These are phyloP conservation scores for Orientallactaga sibirica DNA, from an alignment of 2,797 vertebrate genomes.

Conservation along the genomic window DNA sequence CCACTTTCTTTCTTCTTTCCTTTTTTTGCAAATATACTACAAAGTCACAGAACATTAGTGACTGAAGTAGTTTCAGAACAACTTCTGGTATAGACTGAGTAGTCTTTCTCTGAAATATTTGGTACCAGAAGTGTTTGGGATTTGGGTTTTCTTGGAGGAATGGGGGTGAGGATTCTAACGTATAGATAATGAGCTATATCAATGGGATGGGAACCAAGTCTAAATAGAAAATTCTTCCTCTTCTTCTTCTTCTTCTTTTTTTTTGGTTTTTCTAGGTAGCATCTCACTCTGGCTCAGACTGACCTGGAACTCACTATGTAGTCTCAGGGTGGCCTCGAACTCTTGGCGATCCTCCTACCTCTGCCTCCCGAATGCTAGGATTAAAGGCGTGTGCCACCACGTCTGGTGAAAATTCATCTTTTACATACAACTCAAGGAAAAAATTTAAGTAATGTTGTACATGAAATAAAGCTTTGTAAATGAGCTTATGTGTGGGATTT, in stretches of 20 bases:
- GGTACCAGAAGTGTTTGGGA: background rate
- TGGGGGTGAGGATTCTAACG: background rate
- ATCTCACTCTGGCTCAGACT: too few relatives aligned
- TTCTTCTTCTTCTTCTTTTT: too few relatives aligned
- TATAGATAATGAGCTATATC: background rate
- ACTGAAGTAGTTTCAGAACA: constrained; percentile 11
- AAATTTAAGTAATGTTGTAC: background rate
- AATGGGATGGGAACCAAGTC: background rate
- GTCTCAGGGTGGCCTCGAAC: too few relatives aligned
- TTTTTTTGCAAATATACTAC: background rate
- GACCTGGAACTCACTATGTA: too few relatives aligned
- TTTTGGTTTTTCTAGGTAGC: too few relatives aligned
- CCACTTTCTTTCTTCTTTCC: too few relatives aligned
- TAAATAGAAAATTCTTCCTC: background rate
- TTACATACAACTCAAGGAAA: background rate
- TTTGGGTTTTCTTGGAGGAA: background rate
- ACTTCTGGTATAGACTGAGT: background rate
- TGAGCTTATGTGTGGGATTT: background rate
- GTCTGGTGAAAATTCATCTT: background rate
- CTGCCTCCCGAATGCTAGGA: too few relatives aligned
- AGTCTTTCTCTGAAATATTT: background rate
- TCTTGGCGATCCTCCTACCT: too few relatives aligned
- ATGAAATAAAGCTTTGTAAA: background rate
- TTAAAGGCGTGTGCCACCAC: too few relatives aligned
- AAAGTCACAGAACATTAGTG: constrained; percentile 49